Conservation (phyloP, 2,113 vertebrate genomes). For the Chelonoidis abingdonii region DNA sequence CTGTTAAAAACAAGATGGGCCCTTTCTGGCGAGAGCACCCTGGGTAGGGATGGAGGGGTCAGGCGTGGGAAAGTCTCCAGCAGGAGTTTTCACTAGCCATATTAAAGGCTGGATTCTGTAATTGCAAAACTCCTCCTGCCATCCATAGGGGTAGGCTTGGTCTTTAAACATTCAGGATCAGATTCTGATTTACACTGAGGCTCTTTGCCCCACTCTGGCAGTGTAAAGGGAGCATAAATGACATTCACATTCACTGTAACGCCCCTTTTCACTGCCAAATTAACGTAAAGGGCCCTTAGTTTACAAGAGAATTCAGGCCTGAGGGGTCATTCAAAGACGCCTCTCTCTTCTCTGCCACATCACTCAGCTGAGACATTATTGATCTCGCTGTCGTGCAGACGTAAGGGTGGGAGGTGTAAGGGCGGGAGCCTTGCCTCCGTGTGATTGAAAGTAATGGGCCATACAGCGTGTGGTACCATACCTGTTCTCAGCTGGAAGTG, state of each 20-base stretch:
- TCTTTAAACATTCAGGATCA: neutral
- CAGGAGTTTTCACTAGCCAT: neutral
- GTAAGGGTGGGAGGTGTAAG: no score
- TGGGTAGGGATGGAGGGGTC: neutral
- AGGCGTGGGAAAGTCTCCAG: neutral
- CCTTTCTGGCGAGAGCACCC: neutral
- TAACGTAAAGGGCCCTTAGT: neutral
- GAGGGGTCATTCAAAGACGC: neutral
- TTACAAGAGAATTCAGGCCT: neutral
- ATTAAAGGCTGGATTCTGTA: neutral
- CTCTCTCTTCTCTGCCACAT: neutral
- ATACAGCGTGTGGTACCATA: neutral
- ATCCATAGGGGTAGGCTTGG: neutral
- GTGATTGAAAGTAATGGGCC: no score
- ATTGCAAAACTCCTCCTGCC: neutral
- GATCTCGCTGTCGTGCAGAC: neutral
- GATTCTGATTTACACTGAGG: neutral
- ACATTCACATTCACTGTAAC: neutral
- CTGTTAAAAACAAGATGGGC: fast-evolving
- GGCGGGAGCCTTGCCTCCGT: no score
- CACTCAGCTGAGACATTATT: neutral
- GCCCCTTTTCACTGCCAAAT: neutral
- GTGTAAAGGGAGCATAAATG: neutral
- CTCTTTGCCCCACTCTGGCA: neutral
- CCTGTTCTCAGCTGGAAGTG: neutral